A percentile compares a stretch with the other conserved stretches of the same genome.
These are phyloP conservation scores for Nothura maculosa DNA, from an alignment of 2,797 vertebrate genomes.

Conservation along the genomic window DNA sequence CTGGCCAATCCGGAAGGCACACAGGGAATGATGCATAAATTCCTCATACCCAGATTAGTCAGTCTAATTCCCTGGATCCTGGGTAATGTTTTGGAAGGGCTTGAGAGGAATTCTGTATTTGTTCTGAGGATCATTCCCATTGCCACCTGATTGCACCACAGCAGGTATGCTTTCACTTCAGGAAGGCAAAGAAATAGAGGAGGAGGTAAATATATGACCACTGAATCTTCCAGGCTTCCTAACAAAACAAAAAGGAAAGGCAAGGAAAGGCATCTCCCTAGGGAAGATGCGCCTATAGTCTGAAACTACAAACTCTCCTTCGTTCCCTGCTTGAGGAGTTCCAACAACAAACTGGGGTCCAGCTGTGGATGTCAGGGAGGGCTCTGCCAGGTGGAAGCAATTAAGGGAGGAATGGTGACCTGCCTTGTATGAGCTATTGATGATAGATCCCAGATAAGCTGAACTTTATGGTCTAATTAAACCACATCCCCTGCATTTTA, in stretches of 20 bases:
- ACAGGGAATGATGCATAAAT: background rate
- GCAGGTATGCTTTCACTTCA: background rate
- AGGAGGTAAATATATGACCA: background rate
- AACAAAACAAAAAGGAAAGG: background rate
- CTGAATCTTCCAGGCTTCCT: background rate
- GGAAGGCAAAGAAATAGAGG: background rate
- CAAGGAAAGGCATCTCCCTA: background rate
- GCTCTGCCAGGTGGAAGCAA: slow-evolving; percentile 58
- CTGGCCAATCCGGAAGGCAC: background rate
- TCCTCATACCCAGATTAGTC: background rate
- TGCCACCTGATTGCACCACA: background rate
- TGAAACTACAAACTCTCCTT: background rate
- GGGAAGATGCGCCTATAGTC: background rate
- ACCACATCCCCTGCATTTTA: slow-evolving; percentile 55
- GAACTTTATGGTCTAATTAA: slow-evolving; percentile 62
- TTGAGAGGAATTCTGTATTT: background rate
- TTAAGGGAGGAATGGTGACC: slow-evolving; percentile 63
- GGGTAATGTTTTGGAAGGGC: background rate
- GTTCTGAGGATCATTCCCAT: background rate
- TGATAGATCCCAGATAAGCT: slow-evolving; percentile 71
- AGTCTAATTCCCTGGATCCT: background rate
- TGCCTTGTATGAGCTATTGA: slow-evolving; percentile 50
- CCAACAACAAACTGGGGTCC: slow-evolving; percentile 59
- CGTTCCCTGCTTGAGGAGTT: background rate
- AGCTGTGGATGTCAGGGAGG: slow-evolving; percentile 55